Evolutionary conservation across 2,113 vertebrate species (phyloP).

Genomic region (Takifugu flavidus): DNA sequence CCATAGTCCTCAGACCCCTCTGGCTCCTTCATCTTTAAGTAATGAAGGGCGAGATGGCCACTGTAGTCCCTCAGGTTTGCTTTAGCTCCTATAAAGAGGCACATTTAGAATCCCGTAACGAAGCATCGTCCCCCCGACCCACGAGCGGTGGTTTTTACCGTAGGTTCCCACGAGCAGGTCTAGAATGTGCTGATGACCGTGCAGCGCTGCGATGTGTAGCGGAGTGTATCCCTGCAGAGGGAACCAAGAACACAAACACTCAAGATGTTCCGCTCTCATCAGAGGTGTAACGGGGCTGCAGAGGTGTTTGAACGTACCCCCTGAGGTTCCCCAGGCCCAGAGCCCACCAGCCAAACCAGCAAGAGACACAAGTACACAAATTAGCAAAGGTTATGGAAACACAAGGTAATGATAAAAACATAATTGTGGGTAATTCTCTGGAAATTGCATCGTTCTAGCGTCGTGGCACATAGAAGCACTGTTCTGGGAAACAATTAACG

Average conservation of each 20-base stretch:
- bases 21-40: slow-evolving; percentile 62
- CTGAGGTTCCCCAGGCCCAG: slow-evolving; percentile 65
- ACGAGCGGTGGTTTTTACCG: slow-evolving; percentile 55
- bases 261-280: not conserved
- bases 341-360: slow-evolving; percentile 49
- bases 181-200: slow-evolving; percentile 73
- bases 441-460: slow-evolving; percentile 65
- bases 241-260: not conserved
- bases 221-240: slow-evolving; percentile 77
- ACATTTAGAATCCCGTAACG: slow-evolving; percentile 6
- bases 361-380: slow-evolving; percentile 62
- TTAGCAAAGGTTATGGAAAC: slow-evolving; percentile 79
- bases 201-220: slow-evolving; percentile 79
- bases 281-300: slow-evolving; percentile 9
- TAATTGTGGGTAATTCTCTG: slow-evolving; percentile 76
- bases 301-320: slow-evolving; percentile 66
- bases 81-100: slow-evolving; percentile 70
- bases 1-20: slow-evolving; percentile 47
- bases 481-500: slow-evolving; percentile 77
- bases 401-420: slow-evolving; percentile 74
- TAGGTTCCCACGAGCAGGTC: slow-evolving; percentile 72
- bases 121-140: not conserved
- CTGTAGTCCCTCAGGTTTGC: slow-evolving; percentile 79
- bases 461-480: slow-evolving; percentile 62
- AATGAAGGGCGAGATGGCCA: slow-evolving; percentile 72